Conservation (phyloP, 2,113 vertebrate species). For the Talpa occidentalis region DNA sequence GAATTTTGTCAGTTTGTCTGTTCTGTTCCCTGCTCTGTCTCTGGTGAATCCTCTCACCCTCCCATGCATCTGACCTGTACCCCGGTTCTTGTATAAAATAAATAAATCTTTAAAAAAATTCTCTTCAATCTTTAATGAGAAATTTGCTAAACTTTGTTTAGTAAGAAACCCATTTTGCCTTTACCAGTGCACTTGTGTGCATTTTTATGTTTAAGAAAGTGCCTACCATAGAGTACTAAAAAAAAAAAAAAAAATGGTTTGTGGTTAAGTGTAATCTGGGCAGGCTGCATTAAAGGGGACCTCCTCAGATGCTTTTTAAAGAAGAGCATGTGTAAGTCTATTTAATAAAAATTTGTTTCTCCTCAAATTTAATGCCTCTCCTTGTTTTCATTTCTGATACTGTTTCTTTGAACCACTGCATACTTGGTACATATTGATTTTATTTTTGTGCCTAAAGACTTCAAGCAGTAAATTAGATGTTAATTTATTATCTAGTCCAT, state of each 20-base stretch:
- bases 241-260: background rate
- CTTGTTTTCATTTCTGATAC: constrained; percentile 43
- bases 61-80: too few relatives aligned
- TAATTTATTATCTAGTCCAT: constrained; percentile 58
- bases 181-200: background rate
- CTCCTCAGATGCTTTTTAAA: background rate
- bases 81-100: too few relatives aligned
- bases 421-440: constrained; percentile 35
- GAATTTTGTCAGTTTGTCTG: too few relatives aligned
- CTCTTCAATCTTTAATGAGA: background rate
- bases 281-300: background rate
- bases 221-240: background rate
- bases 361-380: background rate
- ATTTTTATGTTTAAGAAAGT: background rate
- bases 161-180: background rate
- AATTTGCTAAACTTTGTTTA: background rate
- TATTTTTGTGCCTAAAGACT: constrained; percentile 33
- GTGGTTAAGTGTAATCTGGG: background rate
- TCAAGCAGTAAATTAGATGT: constrained; percentile 29
- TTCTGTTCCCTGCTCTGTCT: too few relatives aligned
- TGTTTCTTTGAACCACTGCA: background rate
- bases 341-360: background rate
- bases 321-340: background rate
- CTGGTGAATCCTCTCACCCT: too few relatives aligned
- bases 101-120: too few relatives aligned